Percentiles rank a stretch among this genome's conserved stretches.
phyloP scores from a whole-genome alignment of 2,113 vertebrate species.

The Rissa tridactyla region DNA sequence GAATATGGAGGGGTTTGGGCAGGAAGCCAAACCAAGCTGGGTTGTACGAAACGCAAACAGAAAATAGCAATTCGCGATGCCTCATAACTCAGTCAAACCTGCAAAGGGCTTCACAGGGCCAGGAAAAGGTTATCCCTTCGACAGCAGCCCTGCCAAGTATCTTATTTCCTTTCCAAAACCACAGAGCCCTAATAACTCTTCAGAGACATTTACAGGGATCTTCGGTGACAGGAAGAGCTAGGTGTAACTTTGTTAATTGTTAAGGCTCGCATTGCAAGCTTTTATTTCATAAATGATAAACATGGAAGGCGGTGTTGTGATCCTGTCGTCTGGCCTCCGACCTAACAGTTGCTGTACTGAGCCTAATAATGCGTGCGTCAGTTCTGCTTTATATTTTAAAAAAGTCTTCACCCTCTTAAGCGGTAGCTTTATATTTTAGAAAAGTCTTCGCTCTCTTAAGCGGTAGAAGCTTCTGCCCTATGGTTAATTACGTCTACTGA shows the following conservation, averaged over 20 bases:
- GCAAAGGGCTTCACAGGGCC: background rate
- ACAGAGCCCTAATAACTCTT: background rate
- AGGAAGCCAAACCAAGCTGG: background rate
- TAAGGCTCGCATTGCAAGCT: background rate
- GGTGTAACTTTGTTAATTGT: background rate
- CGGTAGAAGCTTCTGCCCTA: background rate
- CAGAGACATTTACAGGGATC: background rate
- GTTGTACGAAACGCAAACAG: background rate
- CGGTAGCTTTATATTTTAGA: background rate
- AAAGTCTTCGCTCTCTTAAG: background rate
- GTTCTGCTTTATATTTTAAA: background rate
- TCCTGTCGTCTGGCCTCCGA: background rate
- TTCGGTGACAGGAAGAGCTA: background rate
- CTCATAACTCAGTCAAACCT: background rate
- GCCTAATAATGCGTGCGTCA: background rate
- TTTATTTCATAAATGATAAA: background rate
- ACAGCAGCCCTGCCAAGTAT: background rate
- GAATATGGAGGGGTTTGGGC: slow-evolving; percentile 42
- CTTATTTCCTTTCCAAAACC: background rate
- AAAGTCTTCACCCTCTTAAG: background rate
- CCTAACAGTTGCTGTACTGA: background rate
- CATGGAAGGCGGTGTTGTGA: background rate
- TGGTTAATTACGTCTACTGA: background rate
- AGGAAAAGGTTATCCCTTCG: background rate
- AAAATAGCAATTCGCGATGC: background rate